phyloP scores from a whole-genome alignment of 23 tunicate species.

The Oikopleura dioica region DNA sequence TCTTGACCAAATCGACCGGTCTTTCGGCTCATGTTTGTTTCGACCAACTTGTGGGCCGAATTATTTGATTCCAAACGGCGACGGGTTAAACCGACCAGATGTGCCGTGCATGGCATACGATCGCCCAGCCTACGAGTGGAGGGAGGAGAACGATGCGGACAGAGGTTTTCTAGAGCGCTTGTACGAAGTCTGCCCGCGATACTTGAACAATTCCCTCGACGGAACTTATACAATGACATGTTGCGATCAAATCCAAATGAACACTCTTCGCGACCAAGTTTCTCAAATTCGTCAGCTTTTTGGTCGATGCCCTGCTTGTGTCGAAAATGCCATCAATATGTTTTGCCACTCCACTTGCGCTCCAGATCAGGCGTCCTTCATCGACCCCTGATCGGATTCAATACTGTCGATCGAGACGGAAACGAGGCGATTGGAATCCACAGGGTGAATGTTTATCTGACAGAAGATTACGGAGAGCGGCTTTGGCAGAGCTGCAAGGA shows the following conservation, averaged over 20 bases:
- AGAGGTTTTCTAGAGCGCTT: neutral
- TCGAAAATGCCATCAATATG: conserved; percentile 23
- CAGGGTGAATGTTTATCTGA: conserved; percentile 16
- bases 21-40: too few species aligned
- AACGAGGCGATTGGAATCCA: conserved; percentile 4
- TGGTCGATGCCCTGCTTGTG: conserved; percentile 69
- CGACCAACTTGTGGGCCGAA: too few species aligned
- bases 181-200: neutral
- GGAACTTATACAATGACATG: conserved; percentile 19
- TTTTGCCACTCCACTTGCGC: conserved; percentile 36
- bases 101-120: neutral
- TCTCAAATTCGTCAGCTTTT: conserved; percentile 30
- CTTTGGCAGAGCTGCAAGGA: conserved; percentile 53
- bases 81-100: too few species aligned
- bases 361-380: neutral
- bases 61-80: too few species aligned
- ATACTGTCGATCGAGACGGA: neutral
- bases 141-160: neutral
- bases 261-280: conserved; percentile 24
- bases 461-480: conserved; percentile 16
- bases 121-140: neutral
- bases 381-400: neutral
- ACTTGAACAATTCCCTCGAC: neutral
- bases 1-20: too few species aligned
- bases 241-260: conserved; percentile 34